Evolutionary conservation across 1,140 invertebrate species (phyloP).

Genomic region (Drosophila dunni): DNA sequence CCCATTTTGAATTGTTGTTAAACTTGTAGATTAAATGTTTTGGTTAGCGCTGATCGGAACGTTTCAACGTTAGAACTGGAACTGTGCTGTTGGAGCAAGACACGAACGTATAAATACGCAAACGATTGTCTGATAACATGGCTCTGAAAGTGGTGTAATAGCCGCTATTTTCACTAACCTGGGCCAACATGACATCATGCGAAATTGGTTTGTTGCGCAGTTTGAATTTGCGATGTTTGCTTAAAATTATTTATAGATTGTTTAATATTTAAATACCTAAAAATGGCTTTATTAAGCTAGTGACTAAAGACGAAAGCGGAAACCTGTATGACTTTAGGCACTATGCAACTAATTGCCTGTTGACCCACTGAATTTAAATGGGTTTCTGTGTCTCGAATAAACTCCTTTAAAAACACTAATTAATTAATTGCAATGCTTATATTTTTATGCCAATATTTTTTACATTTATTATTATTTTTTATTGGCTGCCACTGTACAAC

Average conservation of each 20-base stretch:
- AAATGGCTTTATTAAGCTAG: too few relatives aligned
- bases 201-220: too few relatives aligned
- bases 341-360: too few relatives aligned
- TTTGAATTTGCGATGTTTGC: background rate
- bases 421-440: too few relatives aligned
- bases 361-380: too few relatives aligned
- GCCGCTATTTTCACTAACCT: background rate
- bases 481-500: background rate
- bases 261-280: too few relatives aligned
- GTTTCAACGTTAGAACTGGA: background rate
- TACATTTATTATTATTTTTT: background rate
- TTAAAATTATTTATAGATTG: background rate
- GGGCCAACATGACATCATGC: background rate
- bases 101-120: background rate
- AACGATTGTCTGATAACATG: slow-evolving; percentile 5
- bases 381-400: too few relatives aligned
- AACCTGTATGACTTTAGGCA: too few relatives aligned
- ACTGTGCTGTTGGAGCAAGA: background rate
- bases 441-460: background rate
- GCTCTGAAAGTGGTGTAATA: slow-evolving; percentile 7
- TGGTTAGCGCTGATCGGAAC: background rate
- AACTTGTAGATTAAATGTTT: background rate
- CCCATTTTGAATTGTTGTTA: background rate
- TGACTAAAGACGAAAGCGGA: too few relatives aligned
- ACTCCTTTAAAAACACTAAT: too few relatives aligned